phyloP scores from a whole-genome alignment of 1,140 invertebrate species.

The Euschistus heros region DNA sequence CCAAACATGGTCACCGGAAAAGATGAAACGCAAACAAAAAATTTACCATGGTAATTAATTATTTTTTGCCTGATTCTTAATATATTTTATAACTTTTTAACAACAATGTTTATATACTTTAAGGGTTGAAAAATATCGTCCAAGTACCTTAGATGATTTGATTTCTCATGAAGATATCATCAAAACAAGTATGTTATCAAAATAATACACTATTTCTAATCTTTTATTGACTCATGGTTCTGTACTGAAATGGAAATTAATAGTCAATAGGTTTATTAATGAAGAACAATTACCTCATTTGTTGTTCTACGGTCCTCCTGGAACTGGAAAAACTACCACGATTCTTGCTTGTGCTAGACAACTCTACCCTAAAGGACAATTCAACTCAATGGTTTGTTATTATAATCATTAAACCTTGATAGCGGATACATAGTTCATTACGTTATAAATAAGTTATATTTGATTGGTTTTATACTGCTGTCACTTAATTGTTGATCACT shows the following conservation, averaged over 20 bases:
- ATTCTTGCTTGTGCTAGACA: slow-evolving; percentile 92
- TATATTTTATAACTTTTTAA: background rate
- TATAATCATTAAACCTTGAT: no score
- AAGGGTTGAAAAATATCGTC: slow-evolving; percentile 98
- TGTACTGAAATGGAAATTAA: slow-evolving; percentile 15
- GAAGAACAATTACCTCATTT: slow-evolving; percentile 92
- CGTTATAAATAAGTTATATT: no score
- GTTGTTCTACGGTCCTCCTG: slow-evolving; percentile 96
- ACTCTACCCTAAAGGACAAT: slow-evolving; percentile 78
- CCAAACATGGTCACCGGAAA: background rate
- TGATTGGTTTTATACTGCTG: no score
- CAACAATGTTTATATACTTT: slow-evolving; percentile 29
- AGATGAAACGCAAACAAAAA: background rate
- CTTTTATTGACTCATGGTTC: slow-evolving; percentile 7
- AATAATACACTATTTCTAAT: slow-evolving; percentile 12
- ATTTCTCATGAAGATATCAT: slow-evolving; percentile 97
- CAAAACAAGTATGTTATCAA: slow-evolving; percentile 68
- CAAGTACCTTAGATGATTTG: slow-evolving; percentile 77
- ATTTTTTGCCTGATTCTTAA: background rate
- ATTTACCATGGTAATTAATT: background rate
- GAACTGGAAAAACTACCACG: slow-evolving; percentile 97
- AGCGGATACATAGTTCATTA: no score
- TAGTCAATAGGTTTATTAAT: slow-evolving; percentile 86
- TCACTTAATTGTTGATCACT: no score
- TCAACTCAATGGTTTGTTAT: slow-evolving; percentile 61